phyloP scores from a whole-genome alignment of 2,113 vertebrate species.

The Salvelinus namaycush region DNA sequence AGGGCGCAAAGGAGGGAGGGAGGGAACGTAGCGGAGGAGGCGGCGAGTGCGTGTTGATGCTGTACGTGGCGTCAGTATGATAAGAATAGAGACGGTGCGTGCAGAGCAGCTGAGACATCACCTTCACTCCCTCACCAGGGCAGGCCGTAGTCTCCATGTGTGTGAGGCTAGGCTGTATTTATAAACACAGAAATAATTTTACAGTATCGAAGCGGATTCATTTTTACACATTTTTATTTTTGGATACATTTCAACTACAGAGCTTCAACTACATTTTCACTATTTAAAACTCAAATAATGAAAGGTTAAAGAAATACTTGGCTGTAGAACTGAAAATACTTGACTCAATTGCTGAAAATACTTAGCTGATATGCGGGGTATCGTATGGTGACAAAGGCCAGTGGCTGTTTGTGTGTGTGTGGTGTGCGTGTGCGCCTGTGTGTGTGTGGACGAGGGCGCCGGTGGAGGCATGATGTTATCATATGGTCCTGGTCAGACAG shows the following conservation, averaged over 20 bases:
- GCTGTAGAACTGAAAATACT: too few species aligned
- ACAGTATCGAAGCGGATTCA: constrained; percentile 13
- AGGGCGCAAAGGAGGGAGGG: not conserved
- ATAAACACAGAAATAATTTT: not conserved
- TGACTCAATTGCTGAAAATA: too few species aligned
- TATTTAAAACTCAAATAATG: too few species aligned
- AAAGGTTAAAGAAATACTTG: too few species aligned
- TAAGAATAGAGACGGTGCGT: too few species aligned
- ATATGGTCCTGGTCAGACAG: constrained; percentile 25
- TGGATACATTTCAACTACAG: constrained; percentile 20
- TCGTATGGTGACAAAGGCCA: not conserved
- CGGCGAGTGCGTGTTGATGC: constrained; percentile 71
- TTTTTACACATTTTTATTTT: constrained; percentile 1
- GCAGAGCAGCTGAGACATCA: constrained; percentile 70
- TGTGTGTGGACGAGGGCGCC: constrained; percentile 15
- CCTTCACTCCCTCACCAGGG: constrained; percentile 66
- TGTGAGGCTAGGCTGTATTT: constrained; percentile 14
- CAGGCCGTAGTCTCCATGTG: constrained; percentile 45
- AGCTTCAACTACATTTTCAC: too few species aligned
- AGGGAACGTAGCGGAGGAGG: constrained; percentile 69
- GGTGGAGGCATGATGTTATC: constrained; percentile 22
- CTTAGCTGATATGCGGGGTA: not conserved
- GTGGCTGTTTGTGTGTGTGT: not conserved
- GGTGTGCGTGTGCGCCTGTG: constrained; percentile 21
- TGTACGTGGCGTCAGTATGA: too few species aligned